Evolutionary conservation across 2,888 invertebrate genomes (phyloP), one percentile per base, ranked within the genome.

Genomic region (Thecocarcelia acutangulata): DNA sequence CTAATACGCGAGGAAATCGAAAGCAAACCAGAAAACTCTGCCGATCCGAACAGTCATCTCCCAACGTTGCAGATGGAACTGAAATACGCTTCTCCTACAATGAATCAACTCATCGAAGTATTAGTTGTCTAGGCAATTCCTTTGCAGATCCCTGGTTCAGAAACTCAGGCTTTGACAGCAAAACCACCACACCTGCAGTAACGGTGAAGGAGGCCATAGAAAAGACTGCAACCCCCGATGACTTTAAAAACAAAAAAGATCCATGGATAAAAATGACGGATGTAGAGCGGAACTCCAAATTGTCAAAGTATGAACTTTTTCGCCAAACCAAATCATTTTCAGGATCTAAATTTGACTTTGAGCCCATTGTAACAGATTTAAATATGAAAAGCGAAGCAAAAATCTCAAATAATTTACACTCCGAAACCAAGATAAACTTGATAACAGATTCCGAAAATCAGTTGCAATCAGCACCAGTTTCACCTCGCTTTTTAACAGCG

Each of bases 1-100:
- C 8, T 4, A 15, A 48, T 1, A 8, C 21, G 4, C 28, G 12
- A 0, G 8, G 13, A 0, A 46, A 46, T 6, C 52, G 54, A 46
- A 44, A 42, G 2, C 50, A 69, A 15, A 15, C 44, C 15, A 37
- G 15, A 1, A 68, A 63, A 48, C 6, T 54, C 8, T 85, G 88
- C 46, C 88, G 87, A 85, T 91, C 91, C 74, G 91, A 91, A 85
- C 91, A 91, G 84, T 89, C 91, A 83, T 89, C 91, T 73, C 90
- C 91, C 83, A 89, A 88, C 85, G 87, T 90, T 68, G 77, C 81
- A 0, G 87, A 87, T n/a, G 85, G 87, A 56, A 79, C 87, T 84
- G 87, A 88, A 28, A 84, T 84, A 3, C 85, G 85, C 59, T 88
- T 88, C 83, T 79, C 84, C 24, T 87, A 87, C 74, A 87, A 86